These are phyloP conservation scores for Arvicanthis niloticus DNA, from an alignment of 2,113 vertebrate species.

Conservation along the genomic window DNA sequence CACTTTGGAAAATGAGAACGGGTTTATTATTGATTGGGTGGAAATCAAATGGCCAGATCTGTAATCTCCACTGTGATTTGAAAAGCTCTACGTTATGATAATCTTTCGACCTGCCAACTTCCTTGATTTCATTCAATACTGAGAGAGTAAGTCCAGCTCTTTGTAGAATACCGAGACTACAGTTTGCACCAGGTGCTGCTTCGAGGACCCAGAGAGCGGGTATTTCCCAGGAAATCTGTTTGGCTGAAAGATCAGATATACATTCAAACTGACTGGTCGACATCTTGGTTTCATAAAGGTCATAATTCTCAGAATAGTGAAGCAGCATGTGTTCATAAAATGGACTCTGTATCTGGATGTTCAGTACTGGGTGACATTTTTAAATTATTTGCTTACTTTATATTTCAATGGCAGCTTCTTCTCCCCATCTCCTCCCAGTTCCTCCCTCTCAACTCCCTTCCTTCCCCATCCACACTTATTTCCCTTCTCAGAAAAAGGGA, in stretches of 20 bases:
- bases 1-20: slow-evolving; percentile 68
- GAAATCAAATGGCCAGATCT: slow-evolving; percentile 40
- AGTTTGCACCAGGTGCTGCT: slow-evolving; percentile 44
- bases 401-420: no score
- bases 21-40: slow-evolving; percentile 65
- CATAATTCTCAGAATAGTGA: background rate
- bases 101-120: slow-evolving; percentile 68
- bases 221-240: background rate
- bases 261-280: background rate
- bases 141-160: background rate
- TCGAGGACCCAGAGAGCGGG: slow-evolving; percentile 21
- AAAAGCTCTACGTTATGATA: slow-evolving; percentile 60
- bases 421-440: no score
- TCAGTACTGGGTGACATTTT: background rate
- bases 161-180: background rate
- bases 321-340: background rate
- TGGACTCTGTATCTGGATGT: background rate
- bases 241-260: slow-evolving; percentile 27
- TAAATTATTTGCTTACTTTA: no score
- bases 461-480: no score
- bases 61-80: slow-evolving; percentile 54
- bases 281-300: slow-evolving; percentile 40
- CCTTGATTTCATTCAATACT: slow-evolving; percentile 46
- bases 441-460: no score
- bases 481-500: no score